phyloP scores from a whole-genome alignment of 53 echinoderm and acorn worm species.

The Arbacia lixula region DNA sequence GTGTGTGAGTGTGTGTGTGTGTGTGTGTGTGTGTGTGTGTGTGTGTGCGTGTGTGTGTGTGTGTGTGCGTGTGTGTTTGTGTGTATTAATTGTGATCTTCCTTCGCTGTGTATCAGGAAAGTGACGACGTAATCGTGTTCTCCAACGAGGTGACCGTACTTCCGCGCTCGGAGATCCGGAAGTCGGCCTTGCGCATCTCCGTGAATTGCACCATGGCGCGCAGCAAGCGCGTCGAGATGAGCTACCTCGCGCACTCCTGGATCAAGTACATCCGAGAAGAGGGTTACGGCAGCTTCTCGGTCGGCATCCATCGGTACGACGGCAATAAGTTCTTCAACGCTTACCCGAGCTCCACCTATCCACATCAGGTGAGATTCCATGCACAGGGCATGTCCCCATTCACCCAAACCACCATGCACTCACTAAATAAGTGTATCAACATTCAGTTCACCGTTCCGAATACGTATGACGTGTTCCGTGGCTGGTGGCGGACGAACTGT shows the following conservation, averaged over 20 bases:
- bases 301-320: constrained; percentile 8
- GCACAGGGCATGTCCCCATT: no score
- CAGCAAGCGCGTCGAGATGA: constrained; percentile 12
- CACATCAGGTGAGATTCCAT: constrained; percentile 26
- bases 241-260: constrained; percentile 18
- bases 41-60: no score
- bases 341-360: not conserved
- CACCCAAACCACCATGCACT: no score
- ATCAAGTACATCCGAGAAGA: constrained; percentile 19
- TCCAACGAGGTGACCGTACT: constrained; percentile 27
- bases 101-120: constrained; percentile 35
- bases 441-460: no score
- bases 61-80: no score
- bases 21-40: no score
- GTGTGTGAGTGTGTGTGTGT: not conserved
- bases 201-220: constrained; percentile 26
- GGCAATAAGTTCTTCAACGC: constrained; percentile 2
- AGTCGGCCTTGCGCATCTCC: not conserved
- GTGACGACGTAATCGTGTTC: not conserved
- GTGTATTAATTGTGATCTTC: no score
- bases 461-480: no score
- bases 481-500: no score
- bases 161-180: not conserved
- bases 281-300: constrained; percentile 15
- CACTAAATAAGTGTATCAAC: no score